phyloP scores from a whole-genome alignment of 2,797 vertebrate species.

The Microctenopoma lineatum region DNA sequence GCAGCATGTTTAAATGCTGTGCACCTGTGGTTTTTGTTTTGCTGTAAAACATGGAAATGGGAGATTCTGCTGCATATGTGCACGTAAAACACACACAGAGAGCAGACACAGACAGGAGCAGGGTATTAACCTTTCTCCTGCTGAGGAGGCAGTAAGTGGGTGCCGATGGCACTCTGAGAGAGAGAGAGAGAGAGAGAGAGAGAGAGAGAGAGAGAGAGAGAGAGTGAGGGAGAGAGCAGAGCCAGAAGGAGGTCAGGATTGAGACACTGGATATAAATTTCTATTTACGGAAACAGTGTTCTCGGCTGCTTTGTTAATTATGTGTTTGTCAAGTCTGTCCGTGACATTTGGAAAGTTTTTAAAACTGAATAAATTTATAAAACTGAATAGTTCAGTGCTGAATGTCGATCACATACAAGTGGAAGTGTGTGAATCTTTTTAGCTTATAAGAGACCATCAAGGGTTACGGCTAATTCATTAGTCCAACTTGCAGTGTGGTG shows the following conservation, averaged over 20 bases:
- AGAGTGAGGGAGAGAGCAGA: constrained; percentile 29
- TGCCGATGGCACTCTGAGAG: constrained; percentile 69
- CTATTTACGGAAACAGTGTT: constrained; percentile 66
- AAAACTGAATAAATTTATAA: constrained; percentile 30
- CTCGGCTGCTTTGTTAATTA: constrained; percentile 58
- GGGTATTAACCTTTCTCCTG: constrained; percentile 82
- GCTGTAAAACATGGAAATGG: constrained; percentile 32
- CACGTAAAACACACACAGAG: constrained; percentile 31
- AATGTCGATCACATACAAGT: neutral
- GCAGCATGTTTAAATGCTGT: constrained; percentile 1
- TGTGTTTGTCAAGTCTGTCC: constrained; percentile 44
- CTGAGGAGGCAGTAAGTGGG: constrained; percentile 82
- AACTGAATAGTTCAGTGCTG: constrained; percentile 2
- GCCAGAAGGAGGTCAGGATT: constrained; percentile 57
- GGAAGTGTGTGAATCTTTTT: neutral
- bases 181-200: constrained; percentile 42
- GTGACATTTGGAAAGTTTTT: constrained; percentile 54
- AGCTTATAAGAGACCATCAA: constrained; percentile 8
- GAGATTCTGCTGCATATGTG: constrained; percentile 25
- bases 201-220: constrained; percentile 42
- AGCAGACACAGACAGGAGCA: constrained; percentile 68
- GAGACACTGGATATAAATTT: constrained; percentile 57
- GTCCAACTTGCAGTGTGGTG: constrained; percentile 12
- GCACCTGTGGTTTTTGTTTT: constrained; percentile 15
- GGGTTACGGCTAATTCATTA: constrained; percentile 27